Conservation (phyloP, 2,797 vertebrate genomes). For the Platyrinchus mystaceus region DNA sequence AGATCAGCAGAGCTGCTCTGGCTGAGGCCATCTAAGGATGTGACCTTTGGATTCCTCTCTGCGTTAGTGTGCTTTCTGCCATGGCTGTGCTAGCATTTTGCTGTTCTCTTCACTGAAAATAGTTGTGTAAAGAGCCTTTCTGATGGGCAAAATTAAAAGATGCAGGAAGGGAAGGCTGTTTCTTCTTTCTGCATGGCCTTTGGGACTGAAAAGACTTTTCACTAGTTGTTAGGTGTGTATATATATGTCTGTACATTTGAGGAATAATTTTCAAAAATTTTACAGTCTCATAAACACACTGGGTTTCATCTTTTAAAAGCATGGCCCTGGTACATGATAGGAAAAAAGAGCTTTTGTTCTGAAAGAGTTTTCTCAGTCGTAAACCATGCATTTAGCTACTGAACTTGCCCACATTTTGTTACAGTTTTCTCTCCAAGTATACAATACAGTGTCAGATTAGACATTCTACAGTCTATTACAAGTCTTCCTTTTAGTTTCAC, state of each 20-base stretch:
- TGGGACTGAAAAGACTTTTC: conserved; percentile 38
- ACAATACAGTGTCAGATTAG: conserved; percentile 59
- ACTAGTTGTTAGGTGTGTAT: conserved; percentile 7
- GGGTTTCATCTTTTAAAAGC: conserved; percentile 39
- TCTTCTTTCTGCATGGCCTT: background rate
- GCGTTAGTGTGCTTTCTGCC: background rate
- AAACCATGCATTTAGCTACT: conserved; percentile 62
- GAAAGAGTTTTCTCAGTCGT: conserved; percentile 41
- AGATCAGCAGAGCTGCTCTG: background rate
- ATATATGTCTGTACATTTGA: conserved; percentile 11
- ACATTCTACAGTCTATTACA: conserved; percentile 59
- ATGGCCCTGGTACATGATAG: background rate
- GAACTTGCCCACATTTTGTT: conserved; percentile 60
- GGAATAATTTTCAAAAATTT: conserved; percentile 54
- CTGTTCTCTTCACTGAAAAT: background rate
- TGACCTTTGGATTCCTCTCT: conserved; percentile 30
- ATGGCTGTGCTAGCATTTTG: background rate
- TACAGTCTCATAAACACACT: background rate
- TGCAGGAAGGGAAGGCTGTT: background rate
- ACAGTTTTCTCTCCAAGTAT: conserved; percentile 57
- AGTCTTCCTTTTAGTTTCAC: conserved; percentile 73
- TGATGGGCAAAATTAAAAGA: background rate
- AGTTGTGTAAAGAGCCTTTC: background rate
- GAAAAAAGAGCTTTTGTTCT: conserved; percentile 51
- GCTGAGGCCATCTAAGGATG: conserved; percentile 47